These are phyloP conservation scores for Fundulus diaphanus DNA, from an alignment of 2,797 vertebrate species.

Conservation along the genomic window DNA sequence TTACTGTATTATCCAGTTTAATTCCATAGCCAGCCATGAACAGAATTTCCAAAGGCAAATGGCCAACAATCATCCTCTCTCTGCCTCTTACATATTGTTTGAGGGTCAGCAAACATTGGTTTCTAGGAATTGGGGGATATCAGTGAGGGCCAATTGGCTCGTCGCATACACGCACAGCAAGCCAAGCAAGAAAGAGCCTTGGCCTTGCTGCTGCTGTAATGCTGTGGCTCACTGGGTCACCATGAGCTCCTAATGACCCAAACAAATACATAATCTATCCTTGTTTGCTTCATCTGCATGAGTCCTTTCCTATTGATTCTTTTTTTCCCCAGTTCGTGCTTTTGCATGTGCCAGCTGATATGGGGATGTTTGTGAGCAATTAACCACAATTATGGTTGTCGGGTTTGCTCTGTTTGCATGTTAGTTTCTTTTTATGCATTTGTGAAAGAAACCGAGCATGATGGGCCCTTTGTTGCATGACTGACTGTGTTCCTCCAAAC, in stretches of 20 bases:
- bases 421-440: conserved; percentile 51
- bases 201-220: conserved; percentile 46
- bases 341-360: conserved; percentile 62
- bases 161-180: conserved; percentile 63
- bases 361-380: conserved; percentile 70
- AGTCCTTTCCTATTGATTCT: conserved; percentile 45
- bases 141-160: conserved; percentile 66
- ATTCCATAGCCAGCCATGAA: conserved; percentile 13
- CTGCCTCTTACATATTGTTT: conserved; percentile 47
- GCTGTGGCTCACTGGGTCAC: conserved; percentile 70
- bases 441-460: conserved; percentile 52
- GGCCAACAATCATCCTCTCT: conserved; percentile 29
- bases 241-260: conserved; percentile 69
- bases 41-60: conserved; percentile 38
- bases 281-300: conserved; percentile 45
- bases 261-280: conserved; percentile 68
- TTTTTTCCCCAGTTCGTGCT: conserved; percentile 45
- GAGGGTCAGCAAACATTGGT: conserved; percentile 64
- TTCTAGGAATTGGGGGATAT: conserved; percentile 70
- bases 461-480: conserved; percentile 45
- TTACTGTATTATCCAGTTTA: background rate
- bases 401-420: conserved; percentile 46
- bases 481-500: conserved; percentile 26
- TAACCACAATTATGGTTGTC: conserved; percentile 61
- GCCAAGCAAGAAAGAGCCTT: conserved; percentile 51